Evolutionary conservation across 2,113 vertebrate genomes (phyloP).

Genomic region (Halcyon senegalensis): DNA sequence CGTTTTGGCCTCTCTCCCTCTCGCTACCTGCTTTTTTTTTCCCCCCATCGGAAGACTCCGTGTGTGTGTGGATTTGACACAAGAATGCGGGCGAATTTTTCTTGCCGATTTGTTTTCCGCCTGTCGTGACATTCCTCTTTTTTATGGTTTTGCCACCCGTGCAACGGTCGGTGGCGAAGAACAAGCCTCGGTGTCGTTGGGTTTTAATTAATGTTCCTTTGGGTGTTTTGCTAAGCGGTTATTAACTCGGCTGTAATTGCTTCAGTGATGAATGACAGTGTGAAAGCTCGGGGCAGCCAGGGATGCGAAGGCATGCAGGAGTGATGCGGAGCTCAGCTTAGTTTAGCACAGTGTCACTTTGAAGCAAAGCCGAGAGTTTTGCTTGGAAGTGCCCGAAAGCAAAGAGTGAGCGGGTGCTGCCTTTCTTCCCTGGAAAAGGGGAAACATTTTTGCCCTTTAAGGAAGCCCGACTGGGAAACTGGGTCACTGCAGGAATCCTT

Average conservation of each 20-base stretch:
- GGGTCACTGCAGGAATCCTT: background rate
- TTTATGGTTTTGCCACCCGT: background rate
- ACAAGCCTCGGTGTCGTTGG: background rate
- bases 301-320: conserved; percentile 4
- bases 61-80: background rate
- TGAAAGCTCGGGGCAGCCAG: background rate
- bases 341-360: background rate
- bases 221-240: background rate
- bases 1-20: background rate
- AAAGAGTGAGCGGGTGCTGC: background rate
- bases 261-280: background rate
- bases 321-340: background rate
- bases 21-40: background rate
- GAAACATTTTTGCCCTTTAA: conserved; percentile 26
- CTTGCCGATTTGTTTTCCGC: background rate
- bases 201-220: background rate
- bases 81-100: background rate
- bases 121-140: background rate
- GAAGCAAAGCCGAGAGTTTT: background rate
- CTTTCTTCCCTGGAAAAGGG: background rate
- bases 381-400: background rate
- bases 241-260: conserved; percentile 33
- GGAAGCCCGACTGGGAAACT: background rate
- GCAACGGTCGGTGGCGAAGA: background rate
- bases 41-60: background rate